Percentiles rank a stretch among this genome's conserved stretches.
Evolutionary conservation across 2,888 invertebrate species (phyloP).

Genomic region (Cheilosia vulpina): DNA sequence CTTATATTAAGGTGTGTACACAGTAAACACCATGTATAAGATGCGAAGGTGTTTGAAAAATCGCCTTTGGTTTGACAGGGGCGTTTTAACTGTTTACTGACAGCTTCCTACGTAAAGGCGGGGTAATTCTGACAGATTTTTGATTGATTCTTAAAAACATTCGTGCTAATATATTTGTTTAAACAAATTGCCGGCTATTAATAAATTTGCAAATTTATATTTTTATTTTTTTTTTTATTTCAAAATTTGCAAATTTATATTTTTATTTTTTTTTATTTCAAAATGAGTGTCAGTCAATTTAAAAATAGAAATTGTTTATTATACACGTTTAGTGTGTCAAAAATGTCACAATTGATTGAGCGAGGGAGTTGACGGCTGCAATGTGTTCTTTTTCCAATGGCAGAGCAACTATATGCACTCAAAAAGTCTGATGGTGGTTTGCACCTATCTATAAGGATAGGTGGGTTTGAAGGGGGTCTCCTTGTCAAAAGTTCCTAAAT

Average conservation of each 20-base stretch:
- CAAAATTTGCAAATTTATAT: slow-evolving; percentile 2
- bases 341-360: no score
- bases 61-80: background rate
- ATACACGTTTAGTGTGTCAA: no score
- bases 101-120: background rate
- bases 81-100: slow-evolving; percentile 8
- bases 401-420: no score
- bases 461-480: no score
- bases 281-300: background rate
- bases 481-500: no score
- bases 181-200: background rate
- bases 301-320: no score
- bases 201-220: background rate
- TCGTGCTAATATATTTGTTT: background rate
- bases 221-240: background rate
- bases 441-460: no score
- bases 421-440: no score
- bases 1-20: no score
- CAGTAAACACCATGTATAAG: background rate
- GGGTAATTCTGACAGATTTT: slow-evolving; percentile 1
- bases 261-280: background rate
- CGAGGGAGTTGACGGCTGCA: no score
- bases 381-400: no score
- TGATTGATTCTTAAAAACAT: background rate
- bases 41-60: slow-evolving; percentile 9